These are phyloP conservation scores for Andricus grossulariae DNA, from an alignment of 1,140 invertebrate genomes.

Conservation along the genomic window DNA sequence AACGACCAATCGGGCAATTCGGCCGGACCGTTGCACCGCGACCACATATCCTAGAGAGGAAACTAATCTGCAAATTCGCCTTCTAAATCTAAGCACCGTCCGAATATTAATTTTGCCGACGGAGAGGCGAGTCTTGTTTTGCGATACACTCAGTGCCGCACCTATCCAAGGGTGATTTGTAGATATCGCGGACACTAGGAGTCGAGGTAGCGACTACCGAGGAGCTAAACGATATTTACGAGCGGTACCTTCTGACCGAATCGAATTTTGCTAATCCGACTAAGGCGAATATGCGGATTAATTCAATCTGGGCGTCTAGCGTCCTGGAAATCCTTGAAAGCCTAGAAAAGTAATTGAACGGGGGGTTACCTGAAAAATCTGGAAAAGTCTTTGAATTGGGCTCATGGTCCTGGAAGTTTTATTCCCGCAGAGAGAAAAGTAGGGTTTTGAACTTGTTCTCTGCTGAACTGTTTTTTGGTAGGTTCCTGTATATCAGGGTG, in stretches of 20 bases:
- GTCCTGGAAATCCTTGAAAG: too few species aligned
- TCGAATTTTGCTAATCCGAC: conserved; percentile 50
- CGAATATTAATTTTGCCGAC: conserved; percentile 58
- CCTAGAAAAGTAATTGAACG: too few species aligned
- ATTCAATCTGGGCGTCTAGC: too few species aligned
- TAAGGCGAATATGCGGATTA: too few species aligned
- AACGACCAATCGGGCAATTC: conserved; percentile 44
- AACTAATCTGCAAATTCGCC: conserved; percentile 65
- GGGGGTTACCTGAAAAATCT: too few species aligned
- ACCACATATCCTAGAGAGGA: conserved; percentile 52
- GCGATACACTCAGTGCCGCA: conserved; percentile 49
- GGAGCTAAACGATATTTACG: conserved; percentile 60
- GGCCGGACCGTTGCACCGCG: conserved; percentile 38
- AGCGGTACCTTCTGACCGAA: conserved; percentile 46
- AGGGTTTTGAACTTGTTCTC: too few species aligned
- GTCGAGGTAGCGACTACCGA: conserved; percentile 41
- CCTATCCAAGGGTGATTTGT: conserved; percentile 57
- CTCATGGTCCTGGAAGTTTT: too few species aligned
- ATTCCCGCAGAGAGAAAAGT: too few species aligned
- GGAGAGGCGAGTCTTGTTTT: conserved; percentile 52
- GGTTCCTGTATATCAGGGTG: too few species aligned
- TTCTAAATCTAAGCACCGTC: conserved; percentile 62
- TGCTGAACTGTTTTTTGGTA: too few species aligned
- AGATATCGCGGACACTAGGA: conserved; percentile 55
- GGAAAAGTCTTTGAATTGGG: too few species aligned